phyloP scores from a whole-genome alignment of 2,888 invertebrate species.

The Globia sparganii region DNA sequence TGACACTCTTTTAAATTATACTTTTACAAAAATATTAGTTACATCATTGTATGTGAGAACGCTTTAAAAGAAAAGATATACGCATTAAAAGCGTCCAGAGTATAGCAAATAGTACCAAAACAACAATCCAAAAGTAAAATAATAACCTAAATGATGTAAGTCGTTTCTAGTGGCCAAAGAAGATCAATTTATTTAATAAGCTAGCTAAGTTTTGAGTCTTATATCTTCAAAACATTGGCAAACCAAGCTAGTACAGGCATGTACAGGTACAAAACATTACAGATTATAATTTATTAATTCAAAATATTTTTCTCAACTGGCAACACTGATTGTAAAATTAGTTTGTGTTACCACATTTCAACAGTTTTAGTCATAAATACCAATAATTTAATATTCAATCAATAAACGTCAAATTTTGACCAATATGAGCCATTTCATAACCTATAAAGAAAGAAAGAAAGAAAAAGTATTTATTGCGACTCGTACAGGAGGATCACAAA shows the following conservation, averaged over 20 bases:
- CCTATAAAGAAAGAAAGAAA: too few relatives aligned
- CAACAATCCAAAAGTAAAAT: too few relatives aligned
- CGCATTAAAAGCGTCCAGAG: too few relatives aligned
- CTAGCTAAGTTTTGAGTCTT: slow-evolving; percentile 18
- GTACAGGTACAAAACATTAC: slow-evolving; percentile 22
- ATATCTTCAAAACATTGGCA: slow-evolving; percentile 25
- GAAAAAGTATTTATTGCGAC: too few relatives aligned
- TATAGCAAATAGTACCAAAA: too few relatives aligned
- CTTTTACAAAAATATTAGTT: too few relatives aligned
- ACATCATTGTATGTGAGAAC: too few relatives aligned
- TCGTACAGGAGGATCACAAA: too few relatives aligned
- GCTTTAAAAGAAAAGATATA: too few relatives aligned
- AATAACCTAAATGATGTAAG: background rate
- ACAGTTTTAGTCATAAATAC: slow-evolving; percentile 10
- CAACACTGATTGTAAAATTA: slow-evolving; percentile 26
- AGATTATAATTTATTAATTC: slow-evolving; percentile 12
- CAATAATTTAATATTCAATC: slow-evolving; percentile 3
- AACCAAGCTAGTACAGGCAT: background rate
- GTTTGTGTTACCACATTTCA: slow-evolving; percentile 25
- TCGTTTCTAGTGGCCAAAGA: background rate
- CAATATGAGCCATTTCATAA: slow-evolving; percentile 12
- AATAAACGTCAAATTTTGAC: slow-evolving; percentile 14
- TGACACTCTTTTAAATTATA: too few relatives aligned
- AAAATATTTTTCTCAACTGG: slow-evolving; percentile 13
- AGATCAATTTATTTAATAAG: background rate